Percentiles rank a stretch among this genome's conserved stretches.
Conservation (phyloP, 92 coral and sea anemone species). For the Porites rus region DNA sequence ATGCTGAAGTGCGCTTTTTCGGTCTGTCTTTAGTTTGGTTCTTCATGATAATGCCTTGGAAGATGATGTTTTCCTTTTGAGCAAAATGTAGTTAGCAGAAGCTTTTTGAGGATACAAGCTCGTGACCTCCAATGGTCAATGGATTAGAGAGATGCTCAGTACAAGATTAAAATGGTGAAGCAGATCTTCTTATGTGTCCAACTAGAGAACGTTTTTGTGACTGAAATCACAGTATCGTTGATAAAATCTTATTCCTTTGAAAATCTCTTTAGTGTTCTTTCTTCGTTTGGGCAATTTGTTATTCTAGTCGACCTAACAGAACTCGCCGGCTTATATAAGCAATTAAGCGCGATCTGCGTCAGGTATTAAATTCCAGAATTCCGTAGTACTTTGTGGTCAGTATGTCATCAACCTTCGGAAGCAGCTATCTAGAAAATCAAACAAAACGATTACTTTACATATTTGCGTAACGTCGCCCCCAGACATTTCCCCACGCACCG, state of each 20-base stretch:
- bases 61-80: slow-evolving; percentile 1
- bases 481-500: background rate
- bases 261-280: background rate
- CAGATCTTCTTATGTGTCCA: background rate
- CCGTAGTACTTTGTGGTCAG: background rate
- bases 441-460: slow-evolving; percentile 12
- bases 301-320: background rate
- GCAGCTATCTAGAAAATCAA: slow-evolving; percentile 4
- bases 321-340: background rate
- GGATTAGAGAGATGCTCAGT: background rate
- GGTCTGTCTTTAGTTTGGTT: slow-evolving; percentile 29
- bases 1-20: slow-evolving; percentile 72
- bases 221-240: background rate
- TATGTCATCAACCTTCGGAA: background rate
- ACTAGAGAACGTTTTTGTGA: background rate
- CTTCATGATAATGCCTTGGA: slow-evolving; percentile 33
- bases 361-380: slow-evolving; percentile 18
- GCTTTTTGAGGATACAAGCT: background rate
- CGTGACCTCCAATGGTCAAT: background rate
- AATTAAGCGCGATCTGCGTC: background rate
- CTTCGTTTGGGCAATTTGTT: background rate
- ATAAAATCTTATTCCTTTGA: too few relatives aligned
- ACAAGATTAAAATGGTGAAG: background rate
- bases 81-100: background rate
- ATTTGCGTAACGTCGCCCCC: slow-evolving; percentile 14